Evolutionary conservation across 2,888 invertebrate genomes (phyloP).

Genomic region (Cheilosia vernalis): DNA sequence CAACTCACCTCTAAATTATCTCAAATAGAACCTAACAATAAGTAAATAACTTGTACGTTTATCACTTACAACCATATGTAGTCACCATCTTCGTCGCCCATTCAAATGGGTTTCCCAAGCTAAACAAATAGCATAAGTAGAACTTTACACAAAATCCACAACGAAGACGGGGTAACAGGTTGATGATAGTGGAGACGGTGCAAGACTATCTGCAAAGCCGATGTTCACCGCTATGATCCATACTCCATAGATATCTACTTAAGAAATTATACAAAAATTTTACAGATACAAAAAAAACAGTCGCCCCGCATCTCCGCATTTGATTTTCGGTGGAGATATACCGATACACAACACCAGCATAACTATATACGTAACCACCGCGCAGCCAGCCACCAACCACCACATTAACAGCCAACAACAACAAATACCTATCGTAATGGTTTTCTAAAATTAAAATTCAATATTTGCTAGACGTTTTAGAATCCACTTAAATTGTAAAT

Average conservation of each 20-base stretch:
- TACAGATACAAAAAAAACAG: constrained; percentile 8
- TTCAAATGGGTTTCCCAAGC: constrained; percentile 61
- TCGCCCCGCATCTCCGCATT: constrained; percentile 48
- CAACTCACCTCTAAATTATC: constrained; percentile 22
- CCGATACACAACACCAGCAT: constrained; percentile 40
- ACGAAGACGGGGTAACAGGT: constrained; percentile 45
- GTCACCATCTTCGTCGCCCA: constrained; percentile 42
- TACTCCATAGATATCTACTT: constrained; percentile 48
- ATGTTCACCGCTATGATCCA: constrained; percentile 62
- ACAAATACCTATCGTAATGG: constrained; percentile 33
- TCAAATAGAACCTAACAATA: constrained; percentile 31
- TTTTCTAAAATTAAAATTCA: constrained; percentile 76
- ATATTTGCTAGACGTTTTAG: constrained; percentile 76
- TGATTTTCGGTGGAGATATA: constrained; percentile 32
- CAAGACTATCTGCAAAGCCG: constrained; percentile 62
- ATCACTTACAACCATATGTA: constrained; percentile 55
- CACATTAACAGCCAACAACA: constrained; percentile 16
- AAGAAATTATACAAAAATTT: constrained; percentile 65
- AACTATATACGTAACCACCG: background rate
- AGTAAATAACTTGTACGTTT: constrained; percentile 51
- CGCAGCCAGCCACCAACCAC: constrained; percentile 13
- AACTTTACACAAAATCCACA: constrained; percentile 62
- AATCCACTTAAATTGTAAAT: constrained; percentile 76
- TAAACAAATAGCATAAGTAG: constrained; percentile 69
- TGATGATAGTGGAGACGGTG: constrained; percentile 51